Percentiles rank a stretch among this genome's conserved stretches.
phyloP scores from a whole-genome alignment of 2,113 vertebrate genomes.

The Phalacrocorax carbo region DNA sequence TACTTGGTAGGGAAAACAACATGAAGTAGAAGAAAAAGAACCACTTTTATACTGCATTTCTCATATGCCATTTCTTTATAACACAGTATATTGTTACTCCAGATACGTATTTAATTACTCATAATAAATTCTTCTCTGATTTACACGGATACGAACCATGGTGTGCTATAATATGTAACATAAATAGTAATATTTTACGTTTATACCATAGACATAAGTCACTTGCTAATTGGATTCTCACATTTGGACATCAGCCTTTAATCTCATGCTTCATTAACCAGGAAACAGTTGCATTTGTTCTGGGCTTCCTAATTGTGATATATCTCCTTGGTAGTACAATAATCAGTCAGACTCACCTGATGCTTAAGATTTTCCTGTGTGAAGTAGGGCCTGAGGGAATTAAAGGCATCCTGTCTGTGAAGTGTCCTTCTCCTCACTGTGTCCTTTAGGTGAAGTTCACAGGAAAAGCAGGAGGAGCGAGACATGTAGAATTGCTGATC shows the following conservation, averaged over 20 bases:
- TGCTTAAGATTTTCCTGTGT: not conserved
- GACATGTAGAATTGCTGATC: not conserved
- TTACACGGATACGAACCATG: not conserved
- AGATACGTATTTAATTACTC: not conserved
- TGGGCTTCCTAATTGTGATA: slow-evolving; percentile 3
- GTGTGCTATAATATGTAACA: not conserved
- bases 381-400: not conserved
- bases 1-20: not conserved
- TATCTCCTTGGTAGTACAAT: not conserved
- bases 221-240: slow-evolving; percentile 52
- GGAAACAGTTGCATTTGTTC: slow-evolving; percentile 33
- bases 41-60: not conserved
- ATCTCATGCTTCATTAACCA: slow-evolving; percentile 49
- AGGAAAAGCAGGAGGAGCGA: not conserved
- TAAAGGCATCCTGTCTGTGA: not conserved
- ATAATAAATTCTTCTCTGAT: not conserved
- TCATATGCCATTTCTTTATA: not conserved
- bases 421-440: not conserved
- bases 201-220: slow-evolving; percentile 21
- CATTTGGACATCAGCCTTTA: slow-evolving; percentile 43
- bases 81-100: not conserved
- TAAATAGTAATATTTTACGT: slow-evolving; percentile 38
- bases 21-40: not conserved
- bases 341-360: slow-evolving; percentile 8
- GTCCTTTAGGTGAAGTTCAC: not conserved